Evolutionary conservation across 2,113 vertebrate genomes (phyloP).

Genomic region (Indicator indicator): DNA sequence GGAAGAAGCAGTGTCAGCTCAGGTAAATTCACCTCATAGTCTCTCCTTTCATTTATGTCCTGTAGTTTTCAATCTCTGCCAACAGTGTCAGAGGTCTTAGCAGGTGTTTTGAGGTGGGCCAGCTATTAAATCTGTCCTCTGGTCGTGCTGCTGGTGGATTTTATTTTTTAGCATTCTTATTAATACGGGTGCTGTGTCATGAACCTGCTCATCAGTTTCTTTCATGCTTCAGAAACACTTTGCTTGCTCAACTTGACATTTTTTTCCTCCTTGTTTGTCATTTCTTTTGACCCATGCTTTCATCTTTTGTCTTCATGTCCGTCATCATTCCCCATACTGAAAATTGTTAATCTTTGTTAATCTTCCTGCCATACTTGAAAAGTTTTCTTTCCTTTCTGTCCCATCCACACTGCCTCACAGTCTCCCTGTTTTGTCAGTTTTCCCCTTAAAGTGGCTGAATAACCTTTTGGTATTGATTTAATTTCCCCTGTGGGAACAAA

Average conservation of each 20-base stretch:
- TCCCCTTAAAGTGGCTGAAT: background rate
- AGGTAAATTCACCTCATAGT: background rate
- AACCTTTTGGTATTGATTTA: constrained; percentile 16
- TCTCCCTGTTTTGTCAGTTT: background rate
- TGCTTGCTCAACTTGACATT: background rate
- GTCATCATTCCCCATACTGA: background rate
- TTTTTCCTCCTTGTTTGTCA: background rate
- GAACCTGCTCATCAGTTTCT: background rate
- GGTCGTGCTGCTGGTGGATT: background rate
- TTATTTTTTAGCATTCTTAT: background rate
- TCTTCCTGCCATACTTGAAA: background rate
- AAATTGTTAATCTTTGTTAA: background rate
- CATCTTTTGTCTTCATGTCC: background rate
- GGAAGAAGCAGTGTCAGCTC: background rate
- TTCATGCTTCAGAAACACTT: constrained; percentile 8
- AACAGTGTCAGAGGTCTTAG: background rate
- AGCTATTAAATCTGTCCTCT: constrained; percentile 5
- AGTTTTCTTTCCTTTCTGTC: background rate
- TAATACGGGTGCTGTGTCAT: background rate
- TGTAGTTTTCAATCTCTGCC: background rate
- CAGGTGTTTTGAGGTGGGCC: background rate
- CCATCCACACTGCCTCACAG: background rate
- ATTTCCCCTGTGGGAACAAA: constrained; percentile 8
- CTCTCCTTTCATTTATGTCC: background rate
- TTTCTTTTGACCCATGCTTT: background rate